Conservation (phyloP, 2,888 invertebrate species). For the Coenonympha glycerion region DNA sequence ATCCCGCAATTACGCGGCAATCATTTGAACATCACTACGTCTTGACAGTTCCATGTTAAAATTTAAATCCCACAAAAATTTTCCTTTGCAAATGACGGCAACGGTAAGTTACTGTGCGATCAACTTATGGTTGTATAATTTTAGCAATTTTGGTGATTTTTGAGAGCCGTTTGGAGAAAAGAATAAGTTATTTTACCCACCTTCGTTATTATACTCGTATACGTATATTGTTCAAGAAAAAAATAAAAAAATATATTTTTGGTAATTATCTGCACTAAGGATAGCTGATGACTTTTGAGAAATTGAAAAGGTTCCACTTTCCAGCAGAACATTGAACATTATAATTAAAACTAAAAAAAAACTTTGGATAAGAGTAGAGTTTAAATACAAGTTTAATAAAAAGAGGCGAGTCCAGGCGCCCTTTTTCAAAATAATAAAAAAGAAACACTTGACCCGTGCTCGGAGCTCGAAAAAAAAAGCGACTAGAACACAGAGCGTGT, state of each 20-base stretch:
- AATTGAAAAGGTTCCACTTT: no score
- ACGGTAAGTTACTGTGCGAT: not conserved
- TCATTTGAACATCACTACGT: conserved; percentile 32
- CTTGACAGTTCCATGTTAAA: conserved; percentile 18
- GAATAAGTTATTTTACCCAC: no score
- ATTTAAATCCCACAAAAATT: conserved; percentile 16
- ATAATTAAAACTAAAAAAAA: no score
- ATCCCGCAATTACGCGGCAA: conserved; percentile 33
- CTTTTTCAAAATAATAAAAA: conserved; percentile 5
- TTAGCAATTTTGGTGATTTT: not conserved
- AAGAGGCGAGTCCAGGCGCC: not conserved
- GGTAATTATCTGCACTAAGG: no score
- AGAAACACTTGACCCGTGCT: conserved; percentile 15
- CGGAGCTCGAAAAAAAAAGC: conserved; percentile 16
- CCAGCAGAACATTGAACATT: no score
- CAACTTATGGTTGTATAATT: not conserved
- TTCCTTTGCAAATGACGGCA: conserved; percentile 6
- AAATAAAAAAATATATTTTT: no score
- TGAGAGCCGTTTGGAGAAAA: no score
- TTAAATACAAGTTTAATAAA: not conserved
- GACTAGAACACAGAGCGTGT: conserved; percentile 26
- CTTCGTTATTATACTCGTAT: no score
- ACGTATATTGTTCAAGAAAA: no score
- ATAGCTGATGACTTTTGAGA: no score
- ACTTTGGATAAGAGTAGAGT: not conserved